Evolutionary conservation across 2,113 vertebrate genomes (phyloP).

Genomic region (Triplophysa siluroides): DNA sequence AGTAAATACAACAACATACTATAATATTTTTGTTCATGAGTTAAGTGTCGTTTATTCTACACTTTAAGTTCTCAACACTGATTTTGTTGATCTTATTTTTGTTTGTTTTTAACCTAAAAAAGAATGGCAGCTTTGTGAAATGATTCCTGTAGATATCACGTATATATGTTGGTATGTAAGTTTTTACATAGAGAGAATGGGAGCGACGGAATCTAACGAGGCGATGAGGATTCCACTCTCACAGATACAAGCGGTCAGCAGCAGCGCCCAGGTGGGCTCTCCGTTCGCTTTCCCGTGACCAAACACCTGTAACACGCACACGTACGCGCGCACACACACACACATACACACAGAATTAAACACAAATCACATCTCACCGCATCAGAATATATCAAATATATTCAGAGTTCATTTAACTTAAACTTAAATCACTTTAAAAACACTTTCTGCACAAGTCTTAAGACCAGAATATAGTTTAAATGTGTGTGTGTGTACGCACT

Average conservation of each 20-base stretch:
- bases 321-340: neutral
- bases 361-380: neutral
- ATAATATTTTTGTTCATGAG: no score
- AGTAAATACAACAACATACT: no score
- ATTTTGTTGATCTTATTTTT: no score
- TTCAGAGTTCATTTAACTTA: neutral
- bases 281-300: constrained; percentile 97
- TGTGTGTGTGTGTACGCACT: constrained; percentile 71
- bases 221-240: constrained; percentile 98
- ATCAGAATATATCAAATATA: neutral
- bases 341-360: constrained; percentile 16
- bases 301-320: constrained; percentile 81
- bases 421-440: no score
- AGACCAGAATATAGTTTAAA: neutral
- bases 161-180: neutral
- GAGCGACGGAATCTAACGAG: constrained; percentile 93
- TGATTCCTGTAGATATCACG: neutral
- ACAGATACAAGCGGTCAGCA: constrained; percentile 94
- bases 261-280: constrained; percentile 96
- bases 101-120: no score
- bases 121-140: no score
- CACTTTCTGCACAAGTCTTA: neutral
- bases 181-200: constrained; percentile 96
- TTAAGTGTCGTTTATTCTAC: no score
- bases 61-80: no score